phyloP scores from a whole-genome alignment of 2,797 vertebrate genomes.

The Sebastes kiyomatsui region DNA sequence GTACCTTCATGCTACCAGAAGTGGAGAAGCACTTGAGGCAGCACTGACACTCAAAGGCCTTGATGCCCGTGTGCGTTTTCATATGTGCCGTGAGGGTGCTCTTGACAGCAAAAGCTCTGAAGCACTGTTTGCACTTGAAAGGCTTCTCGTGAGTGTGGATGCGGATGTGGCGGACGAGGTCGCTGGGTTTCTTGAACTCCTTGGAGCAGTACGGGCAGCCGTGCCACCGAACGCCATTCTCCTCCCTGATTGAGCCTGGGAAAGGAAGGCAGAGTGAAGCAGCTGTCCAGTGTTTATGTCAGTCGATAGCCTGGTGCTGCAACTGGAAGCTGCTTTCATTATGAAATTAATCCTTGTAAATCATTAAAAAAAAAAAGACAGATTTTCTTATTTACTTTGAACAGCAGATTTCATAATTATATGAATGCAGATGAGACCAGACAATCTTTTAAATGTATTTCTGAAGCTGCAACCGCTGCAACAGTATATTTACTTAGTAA shows the following conservation, averaged over 20 bases:
- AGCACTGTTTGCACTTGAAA: slow-evolving; percentile 99
- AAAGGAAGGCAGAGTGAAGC: background rate
- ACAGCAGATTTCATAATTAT: background rate
- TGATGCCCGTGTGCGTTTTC: slow-evolving; percentile 97
- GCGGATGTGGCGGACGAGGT: slow-evolving; percentile 97
- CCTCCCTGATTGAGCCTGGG: slow-evolving; percentile 93
- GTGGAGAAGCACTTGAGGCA: slow-evolving; percentile 99
- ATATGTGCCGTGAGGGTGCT: slow-evolving; percentile 98
- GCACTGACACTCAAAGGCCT: slow-evolving; percentile 95
- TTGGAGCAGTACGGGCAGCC: slow-evolving; percentile 97
- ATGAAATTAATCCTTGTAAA: background rate
- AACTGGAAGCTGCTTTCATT: background rate
- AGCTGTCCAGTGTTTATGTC: background rate
- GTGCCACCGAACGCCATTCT: slow-evolving; percentile 96
- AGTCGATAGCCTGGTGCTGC: background rate
- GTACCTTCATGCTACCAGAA: slow-evolving; percentile 98
- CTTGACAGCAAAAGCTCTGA: slow-evolving; percentile 97
- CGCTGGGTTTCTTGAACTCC: slow-evolving; percentile 98
- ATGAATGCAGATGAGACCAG: background rate
- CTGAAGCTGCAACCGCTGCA: background rate
- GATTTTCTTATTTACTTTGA: background rate
- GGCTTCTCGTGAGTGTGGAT: slow-evolving; percentile 99
- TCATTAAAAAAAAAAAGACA: background rate
- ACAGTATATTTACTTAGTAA: background rate
- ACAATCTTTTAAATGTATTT: background rate